A percentile compares a stretch with the other conserved stretches of the same genome.
phyloP scores from a whole-genome alignment of 2,113 vertebrate species.

The Hemiscyllium ocellatum region DNA sequence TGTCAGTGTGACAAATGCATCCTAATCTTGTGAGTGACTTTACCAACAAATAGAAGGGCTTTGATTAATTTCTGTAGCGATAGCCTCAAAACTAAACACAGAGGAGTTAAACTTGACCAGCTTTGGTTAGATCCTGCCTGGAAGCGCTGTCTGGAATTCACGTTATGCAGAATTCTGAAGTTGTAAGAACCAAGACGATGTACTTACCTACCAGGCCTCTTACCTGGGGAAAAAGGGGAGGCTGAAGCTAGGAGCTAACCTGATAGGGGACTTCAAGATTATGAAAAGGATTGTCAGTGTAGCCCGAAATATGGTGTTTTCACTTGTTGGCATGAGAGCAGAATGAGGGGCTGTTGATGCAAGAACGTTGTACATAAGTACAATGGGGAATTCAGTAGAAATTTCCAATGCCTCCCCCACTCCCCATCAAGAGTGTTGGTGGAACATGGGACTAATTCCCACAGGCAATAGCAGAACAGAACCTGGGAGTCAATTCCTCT shows the following conservation, averaged over 20 bases:
- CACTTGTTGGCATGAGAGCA: too few relatives aligned
- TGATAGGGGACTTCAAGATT: background rate
- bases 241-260: background rate
- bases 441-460: too few relatives aligned
- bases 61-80: background rate
- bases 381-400: too few relatives aligned
- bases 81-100: background rate
- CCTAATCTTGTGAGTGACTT: slow-evolving; percentile 51
- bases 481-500: too few relatives aligned
- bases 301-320: background rate
- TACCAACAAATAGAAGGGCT: background rate
- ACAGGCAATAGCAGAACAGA: too few relatives aligned
- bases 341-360: too few relatives aligned
- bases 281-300: background rate
- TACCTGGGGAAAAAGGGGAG: background rate
- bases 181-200: background rate
- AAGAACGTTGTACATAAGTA: too few relatives aligned
- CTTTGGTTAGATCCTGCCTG: background rate
- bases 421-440: too few relatives aligned
- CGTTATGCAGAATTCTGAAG: background rate
- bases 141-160: background rate
- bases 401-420: too few relatives aligned
- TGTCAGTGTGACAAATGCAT: slow-evolving; percentile 54
- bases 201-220: background rate
- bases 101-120: background rate